Base-by-base conservation (phyloP, 1,140 invertebrate species). In the Drosophila sulfurigaster region DNA sequence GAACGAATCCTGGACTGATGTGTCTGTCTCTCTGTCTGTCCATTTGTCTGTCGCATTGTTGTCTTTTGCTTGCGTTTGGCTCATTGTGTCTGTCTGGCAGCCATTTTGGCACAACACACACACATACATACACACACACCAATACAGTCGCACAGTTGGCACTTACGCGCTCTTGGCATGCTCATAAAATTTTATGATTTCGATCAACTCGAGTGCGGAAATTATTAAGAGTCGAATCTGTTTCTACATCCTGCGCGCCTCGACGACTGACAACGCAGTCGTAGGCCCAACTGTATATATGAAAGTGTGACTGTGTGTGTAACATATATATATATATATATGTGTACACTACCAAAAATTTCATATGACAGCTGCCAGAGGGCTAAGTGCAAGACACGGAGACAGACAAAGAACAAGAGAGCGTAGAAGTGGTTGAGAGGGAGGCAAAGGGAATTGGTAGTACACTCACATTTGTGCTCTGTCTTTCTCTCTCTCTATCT, bases 151-250 rank as follows among this genome's bases (percentile, higher is more conserved):
- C 38, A 64, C 28, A 32, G 66, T 59, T 86, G 62, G 58, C 80
- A 90, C 82, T 91, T 82, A 83, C 77, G 76, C 76, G 83, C 79
- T 88, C 80, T 86, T 91, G 76, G 82, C 75, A 75, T 75, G 74
- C 87, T 90, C 87, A 90, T 90, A 90, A 90, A 91, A 90, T 90
- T 90, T 90, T 90, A 90, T 90, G 87, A 90, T 90, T 90, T 90
- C 87, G 87, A 90, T 90, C 87, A 90, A 90, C 82, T 90, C 82
- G 86, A 90, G 87, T 90, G 87, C 87, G 87, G 87, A 90, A 90
- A 90, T 90, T 90, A 90, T 90, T 91, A 90, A 89, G 87, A 90
- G 86, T 88, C 79, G 87, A 90, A 90, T 90, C 87, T 90, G 87
- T 91, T 91, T 90, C 81, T 79, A 68, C 85, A 81, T 89, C 86